These are phyloP conservation scores for Delphinapterus leucas DNA, from an alignment of 2,113 vertebrate genomes.

Conservation along the genomic window DNA sequence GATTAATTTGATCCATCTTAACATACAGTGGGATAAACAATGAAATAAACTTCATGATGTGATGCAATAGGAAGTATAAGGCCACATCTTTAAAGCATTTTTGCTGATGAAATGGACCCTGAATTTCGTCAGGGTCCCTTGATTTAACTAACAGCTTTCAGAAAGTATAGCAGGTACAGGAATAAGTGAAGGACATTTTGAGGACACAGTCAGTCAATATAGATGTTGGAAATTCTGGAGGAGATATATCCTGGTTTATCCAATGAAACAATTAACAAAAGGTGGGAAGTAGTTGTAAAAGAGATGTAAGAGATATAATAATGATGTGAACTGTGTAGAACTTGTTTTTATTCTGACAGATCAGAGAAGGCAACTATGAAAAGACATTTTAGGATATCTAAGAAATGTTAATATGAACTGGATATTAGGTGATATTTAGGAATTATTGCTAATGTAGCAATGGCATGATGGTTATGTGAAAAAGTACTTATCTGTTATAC, in stretches of 20 bases:
- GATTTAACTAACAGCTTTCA: not conserved
- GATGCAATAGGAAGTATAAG: not conserved
- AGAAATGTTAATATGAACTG: not conserved
- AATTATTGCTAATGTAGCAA: not conserved
- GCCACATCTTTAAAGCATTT: not conserved
- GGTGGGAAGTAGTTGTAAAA: not conserved
- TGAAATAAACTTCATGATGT: not conserved
- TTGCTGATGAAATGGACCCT: not conserved
- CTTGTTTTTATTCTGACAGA: not conserved
- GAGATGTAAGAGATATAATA: not conserved
- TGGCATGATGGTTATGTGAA: not conserved
- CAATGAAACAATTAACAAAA: not conserved
- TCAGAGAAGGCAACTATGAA: not conserved
- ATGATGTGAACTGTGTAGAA: not conserved
- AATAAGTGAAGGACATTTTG: not conserved
- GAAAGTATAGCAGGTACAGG: not conserved
- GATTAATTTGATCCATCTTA: not conserved
- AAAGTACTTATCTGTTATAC: not conserved
- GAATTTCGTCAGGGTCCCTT: not conserved
- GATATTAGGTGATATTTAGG: not conserved
- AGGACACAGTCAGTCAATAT: not conserved
- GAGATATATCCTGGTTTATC: not conserved
- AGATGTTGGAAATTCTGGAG: not conserved
- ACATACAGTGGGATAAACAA: not conserved
- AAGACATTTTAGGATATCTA: not conserved